Evolutionary conservation across 2,113 vertebrate genomes (phyloP), one percentile per base, ranked within the genome.

Genomic region (Loxodonta africana): DNA sequence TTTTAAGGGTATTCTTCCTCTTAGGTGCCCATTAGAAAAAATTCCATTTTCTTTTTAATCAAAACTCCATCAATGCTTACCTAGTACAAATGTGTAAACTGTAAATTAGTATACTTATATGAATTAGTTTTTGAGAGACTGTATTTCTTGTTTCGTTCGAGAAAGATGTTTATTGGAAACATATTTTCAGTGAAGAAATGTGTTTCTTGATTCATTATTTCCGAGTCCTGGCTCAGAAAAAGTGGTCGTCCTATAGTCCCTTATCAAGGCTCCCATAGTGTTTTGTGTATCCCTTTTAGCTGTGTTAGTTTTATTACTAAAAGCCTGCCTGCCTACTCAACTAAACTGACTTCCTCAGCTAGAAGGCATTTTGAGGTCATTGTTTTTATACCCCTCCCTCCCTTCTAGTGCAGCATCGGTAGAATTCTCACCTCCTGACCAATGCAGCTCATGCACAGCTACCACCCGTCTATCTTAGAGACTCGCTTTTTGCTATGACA

Each of bases 1-100:
- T 86, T 95, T 83, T 94, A 63, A 91, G 65, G 28, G 53, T 91
- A 93, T 71, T 89, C 48, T 91, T 85, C 65, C 12, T 82, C 11
- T 93, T 82, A 86, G 82, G 57, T 96, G 81, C 62, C 76, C 91
- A 86, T 87, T 86, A 93, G 57, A 62, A 91, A 92, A 90, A 91
- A 83, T 67, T 85, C 48, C 60, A 65, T 84, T 95, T 91, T 85
- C 90, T 88, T 93, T 92, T 90, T 88, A 83, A 93, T 91, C 73
- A 89, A 89, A 96, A 93, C 53, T 69, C 8, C 4, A 83, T 82
- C 74, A 90, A 14, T 51, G 76, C 67, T 84, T 93, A 37, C 41
- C 21, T 74, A 77, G 83, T 74, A 93, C 85, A 94, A 83, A 96
- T 89, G 20, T 89, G 8, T 87, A 71, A 95, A 44, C 83, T 10